Base-by-base conservation (phyloP, 1,140 invertebrate genomes). In the Caenorhabditis brenneri region DNA sequence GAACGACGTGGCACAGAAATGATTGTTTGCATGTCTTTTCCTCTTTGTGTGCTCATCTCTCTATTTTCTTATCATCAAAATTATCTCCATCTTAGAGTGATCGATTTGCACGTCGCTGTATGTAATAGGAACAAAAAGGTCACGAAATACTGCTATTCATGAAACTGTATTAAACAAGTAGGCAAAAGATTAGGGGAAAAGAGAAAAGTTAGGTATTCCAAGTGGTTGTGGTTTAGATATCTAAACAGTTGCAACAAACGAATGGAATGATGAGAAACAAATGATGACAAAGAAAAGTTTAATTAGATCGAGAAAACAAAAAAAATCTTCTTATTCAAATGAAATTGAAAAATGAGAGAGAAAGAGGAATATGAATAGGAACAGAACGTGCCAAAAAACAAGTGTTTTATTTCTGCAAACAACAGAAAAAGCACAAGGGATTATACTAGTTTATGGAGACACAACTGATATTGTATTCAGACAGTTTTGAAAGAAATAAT, bases 1-100 rank as follows among this genome's bases (percentile, higher is more conserved):
- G 65, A 74, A 74, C 36, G 33, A 74, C 65, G 65, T 74, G 65
- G 36, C 65, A 42, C 53, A 58, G 12, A 27, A 58, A 9, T 22
- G 33, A 74, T 74, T 74, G 65, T 74, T 74, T 74, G 65, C 65
- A 42, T 42, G 36, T 74, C 36, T 74, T 51, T n/a, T 19, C n/a
- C 55, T 51, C 49, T 51, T 65, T 74, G 65, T 74, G 65, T 74
- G 65, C 65, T 74, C 65, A 42, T 74, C 65, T 74, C 65, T 46
- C 65, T 74, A 29, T 42, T 36, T 24, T 42, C 65, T 74, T 74
- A 74, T 74, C 36, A 74, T 74, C 36, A 74, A 74, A 74, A 74
- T 42, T 42, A 74, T 42, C 36, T 39, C 65, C 36, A 42, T 74
- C 36, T 42, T 74, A 74, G 29, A 22, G 58, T 65, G 29, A 36